Evolutionary conservation across 2,888 invertebrate species (phyloP), one percentile per base, ranked within the genome.

Genomic region (Escarpia spicata): DNA sequence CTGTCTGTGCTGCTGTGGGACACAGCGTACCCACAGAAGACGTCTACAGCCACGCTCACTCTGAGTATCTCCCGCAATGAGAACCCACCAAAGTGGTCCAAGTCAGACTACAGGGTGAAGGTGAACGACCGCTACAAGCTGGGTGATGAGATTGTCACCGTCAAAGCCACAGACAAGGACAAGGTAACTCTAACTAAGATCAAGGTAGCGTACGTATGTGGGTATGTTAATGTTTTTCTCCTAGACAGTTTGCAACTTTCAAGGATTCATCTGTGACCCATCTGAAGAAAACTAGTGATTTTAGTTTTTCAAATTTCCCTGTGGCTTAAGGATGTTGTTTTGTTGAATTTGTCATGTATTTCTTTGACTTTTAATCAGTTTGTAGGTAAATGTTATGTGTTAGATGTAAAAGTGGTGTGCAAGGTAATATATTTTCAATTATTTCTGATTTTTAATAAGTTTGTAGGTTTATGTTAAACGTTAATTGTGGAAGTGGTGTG

Each of bases 101-200:
- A 92, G 37, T 60, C 93, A 3, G 93, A 92, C 26, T 95, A 94
- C 92, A 92, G 91, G 31, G 93, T 93, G 4, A 94, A 93, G 9
- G 92, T 95, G 45, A 93, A 94, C 90, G 96, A 96, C 93, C 90
- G 94, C 31, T 93, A 91, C 91, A 31, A 31, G n/a, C 94, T 94
- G 31, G 94, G 94, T 19, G 92, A 93, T 90, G 92, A 93, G 90
- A 92, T 94, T 26, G 91, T 92, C 60, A 91, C 44, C 19, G 93
- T 94, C 43, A 52, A 91, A 15, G 94, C 94, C 43, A 90, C 93
- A n/a, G 94, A 94, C 91, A 8, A 43, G 9, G 94, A 94, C 92
- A 91, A 89, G 91, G 94, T 93, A n/a, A 75, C 2, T 26, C 15
- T 9, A 52, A 15, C 52, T 52, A 52, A 52, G 2, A 9, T 52